Percentiles rank a stretch among this genome's conserved stretches.
These are phyloP conservation scores for Channa striata DNA, from an alignment of 2,797 vertebrate genomes.

Conservation along the genomic window DNA sequence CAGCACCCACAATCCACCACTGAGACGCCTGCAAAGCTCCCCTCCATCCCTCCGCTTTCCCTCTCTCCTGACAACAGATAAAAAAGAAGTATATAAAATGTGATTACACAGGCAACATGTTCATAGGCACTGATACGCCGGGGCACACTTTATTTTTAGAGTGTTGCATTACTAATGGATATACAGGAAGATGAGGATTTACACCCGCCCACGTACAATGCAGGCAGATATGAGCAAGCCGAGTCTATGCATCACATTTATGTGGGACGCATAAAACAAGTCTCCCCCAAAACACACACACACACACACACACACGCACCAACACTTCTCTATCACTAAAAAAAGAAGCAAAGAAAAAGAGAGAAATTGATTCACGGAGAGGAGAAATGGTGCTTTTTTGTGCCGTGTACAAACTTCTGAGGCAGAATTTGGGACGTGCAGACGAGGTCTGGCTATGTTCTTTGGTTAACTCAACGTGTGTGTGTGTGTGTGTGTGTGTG, in stretches of 20 bases:
- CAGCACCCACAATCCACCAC: constrained; percentile 34
- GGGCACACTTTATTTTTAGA: constrained; percentile 77
- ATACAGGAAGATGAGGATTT: constrained; percentile 76
- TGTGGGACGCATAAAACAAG: constrained; percentile 68
- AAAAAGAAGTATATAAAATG: constrained; percentile 78
- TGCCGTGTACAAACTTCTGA: constrained; percentile 56
- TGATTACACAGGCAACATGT: constrained; percentile 78
- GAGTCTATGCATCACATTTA: constrained; percentile 75
- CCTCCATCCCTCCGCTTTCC: constrained; percentile 21
- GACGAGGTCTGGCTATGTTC: constrained; percentile 8
- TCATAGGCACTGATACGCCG: constrained; percentile 68
- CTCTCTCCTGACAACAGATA: constrained; percentile 59
- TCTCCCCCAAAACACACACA: not conserved
- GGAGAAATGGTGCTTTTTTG: constrained; percentile 37
- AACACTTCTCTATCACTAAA: constrained; percentile 24
- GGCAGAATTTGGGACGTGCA: constrained; percentile 26
- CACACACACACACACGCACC: constrained; percentile 8
- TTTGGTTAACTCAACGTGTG: constrained; percentile 4
- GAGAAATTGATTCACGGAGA: constrained; percentile 53
- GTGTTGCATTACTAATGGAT: constrained; percentile 81
- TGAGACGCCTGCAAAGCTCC: constrained; percentile 26
- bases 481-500: constrained; percentile 1
- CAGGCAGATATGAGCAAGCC: constrained; percentile 71
- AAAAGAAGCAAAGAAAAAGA: constrained; percentile 61
- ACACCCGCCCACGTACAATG: constrained; percentile 73